Evolutionary conservation across 2,113 vertebrate genomes (phyloP).

Genomic region (Carassius gibelio): DNA sequence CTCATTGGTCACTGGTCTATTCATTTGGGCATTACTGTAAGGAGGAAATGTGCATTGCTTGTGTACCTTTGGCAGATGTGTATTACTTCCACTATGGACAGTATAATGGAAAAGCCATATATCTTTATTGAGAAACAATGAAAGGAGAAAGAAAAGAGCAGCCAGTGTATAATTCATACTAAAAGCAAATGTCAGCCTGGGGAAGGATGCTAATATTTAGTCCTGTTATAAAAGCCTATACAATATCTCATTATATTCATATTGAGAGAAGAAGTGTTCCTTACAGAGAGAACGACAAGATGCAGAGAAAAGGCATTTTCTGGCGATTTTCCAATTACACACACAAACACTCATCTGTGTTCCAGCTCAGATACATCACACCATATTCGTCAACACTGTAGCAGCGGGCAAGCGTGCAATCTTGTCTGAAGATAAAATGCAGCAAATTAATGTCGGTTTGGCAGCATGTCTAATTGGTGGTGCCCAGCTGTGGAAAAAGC

Average conservation of each 20-base stretch:
- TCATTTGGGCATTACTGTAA: neutral
- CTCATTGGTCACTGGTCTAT: neutral
- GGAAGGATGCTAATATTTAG: conserved; percentile 58
- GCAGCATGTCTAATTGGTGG: conserved; percentile 55
- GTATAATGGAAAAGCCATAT: conserved; percentile 21
- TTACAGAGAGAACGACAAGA: conserved; percentile 35
- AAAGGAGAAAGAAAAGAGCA: conserved; percentile 46
- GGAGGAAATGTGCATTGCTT: neutral
- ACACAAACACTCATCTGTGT: neutral
- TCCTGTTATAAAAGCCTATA: conserved; percentile 48
- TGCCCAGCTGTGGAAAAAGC: conserved; percentile 61
- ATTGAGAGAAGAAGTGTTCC: conserved; percentile 43
- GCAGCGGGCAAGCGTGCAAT: neutral
- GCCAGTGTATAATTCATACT: conserved; percentile 52
- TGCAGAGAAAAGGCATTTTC: conserved; percentile 29
- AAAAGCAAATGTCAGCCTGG: conserved; percentile 59
- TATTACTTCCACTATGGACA: conserved; percentile 12
- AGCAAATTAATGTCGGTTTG: conserved; percentile 36
- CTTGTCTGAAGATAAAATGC: conserved; percentile 18
- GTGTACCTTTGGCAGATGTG: neutral
- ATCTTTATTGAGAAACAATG: conserved; percentile 37
- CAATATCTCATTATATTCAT: conserved; percentile 55
- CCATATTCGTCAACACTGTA: neutral
- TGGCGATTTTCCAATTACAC: neutral
- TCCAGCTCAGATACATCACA: neutral